Percentiles rank a stretch among this genome's conserved stretches.
These are phyloP conservation scores for Nothocercus nigrocapillus DNA, from an alignment of 2,113 vertebrate genomes.

Conservation along the genomic window DNA sequence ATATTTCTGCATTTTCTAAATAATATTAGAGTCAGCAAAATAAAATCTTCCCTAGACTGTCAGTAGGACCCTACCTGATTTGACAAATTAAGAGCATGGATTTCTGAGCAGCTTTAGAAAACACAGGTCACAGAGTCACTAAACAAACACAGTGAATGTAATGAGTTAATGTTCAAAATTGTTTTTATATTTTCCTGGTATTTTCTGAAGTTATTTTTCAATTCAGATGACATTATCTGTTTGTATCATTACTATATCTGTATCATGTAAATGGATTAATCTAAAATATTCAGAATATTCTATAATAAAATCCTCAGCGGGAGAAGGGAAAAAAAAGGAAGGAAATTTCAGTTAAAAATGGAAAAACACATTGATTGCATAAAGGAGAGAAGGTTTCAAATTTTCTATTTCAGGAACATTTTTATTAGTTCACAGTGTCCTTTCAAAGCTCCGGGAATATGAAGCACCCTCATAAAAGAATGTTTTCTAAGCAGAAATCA, in stretches of 20 bases:
- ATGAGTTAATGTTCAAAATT: not conserved
- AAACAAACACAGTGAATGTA: not conserved
- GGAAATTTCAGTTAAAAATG: conserved; percentile 34
- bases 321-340: not conserved
- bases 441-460: not conserved
- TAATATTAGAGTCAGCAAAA: not conserved
- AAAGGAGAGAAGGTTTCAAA: not conserved
- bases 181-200: not conserved
- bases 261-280: too few relatives aligned
- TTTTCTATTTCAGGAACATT: not conserved
- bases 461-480: not conserved
- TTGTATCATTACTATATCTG: not conserved
- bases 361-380: not conserved
- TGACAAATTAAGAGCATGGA: not conserved
- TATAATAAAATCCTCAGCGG: not conserved
- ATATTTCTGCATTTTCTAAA: not conserved
- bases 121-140: not conserved
- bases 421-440: not conserved
- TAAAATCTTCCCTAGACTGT: not conserved
- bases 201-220: not conserved
- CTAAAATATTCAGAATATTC: conserved; percentile 23
- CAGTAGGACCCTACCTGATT: not conserved
- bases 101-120: not conserved
- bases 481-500: not conserved
- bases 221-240: not conserved